Evolutionary conservation across 2,888 invertebrate species (phyloP).

Genomic region (Pelosia muscerda): DNA sequence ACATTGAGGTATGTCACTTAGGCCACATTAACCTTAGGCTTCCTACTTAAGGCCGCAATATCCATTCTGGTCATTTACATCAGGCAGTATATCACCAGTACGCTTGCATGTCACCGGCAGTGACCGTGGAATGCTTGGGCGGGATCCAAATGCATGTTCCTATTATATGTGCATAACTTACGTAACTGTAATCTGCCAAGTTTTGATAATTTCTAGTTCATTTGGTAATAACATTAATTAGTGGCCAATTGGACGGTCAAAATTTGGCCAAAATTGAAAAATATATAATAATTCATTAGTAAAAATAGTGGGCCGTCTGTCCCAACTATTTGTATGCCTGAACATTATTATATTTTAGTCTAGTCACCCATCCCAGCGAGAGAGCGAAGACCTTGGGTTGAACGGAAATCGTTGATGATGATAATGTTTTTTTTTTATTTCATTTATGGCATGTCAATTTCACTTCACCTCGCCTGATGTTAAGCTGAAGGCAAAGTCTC

Average conservation of each 20-base stretch:
- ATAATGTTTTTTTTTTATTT: too few species aligned
- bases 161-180: constrained; percentile 50
- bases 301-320: too few species aligned
- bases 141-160: constrained; percentile 54
- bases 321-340: too few species aligned
- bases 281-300: too few species aligned
- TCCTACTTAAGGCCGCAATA: background rate
- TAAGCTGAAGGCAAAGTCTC: too few species aligned
- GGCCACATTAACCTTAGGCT: background rate
- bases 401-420: too few species aligned
- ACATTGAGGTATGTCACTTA: background rate
- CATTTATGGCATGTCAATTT: too few species aligned
- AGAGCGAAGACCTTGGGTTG: too few species aligned
- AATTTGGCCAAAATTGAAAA: too few species aligned
- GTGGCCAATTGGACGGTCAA: background rate
- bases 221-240: background rate
- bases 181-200: constrained; percentile 29
- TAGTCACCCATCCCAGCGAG: too few species aligned
- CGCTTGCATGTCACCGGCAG: constrained; percentile 41
- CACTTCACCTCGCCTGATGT: too few species aligned
- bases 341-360: too few species aligned
- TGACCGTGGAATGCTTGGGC: constrained; percentile 59
- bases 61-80: background rate
- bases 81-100: constrained; percentile 35
- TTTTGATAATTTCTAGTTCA: background rate